Evolutionary conservation across 1,140 invertebrate genomes (phyloP), one percentile per base, ranked within the genome.

Genomic region (Sarcophaga bullata): DNA sequence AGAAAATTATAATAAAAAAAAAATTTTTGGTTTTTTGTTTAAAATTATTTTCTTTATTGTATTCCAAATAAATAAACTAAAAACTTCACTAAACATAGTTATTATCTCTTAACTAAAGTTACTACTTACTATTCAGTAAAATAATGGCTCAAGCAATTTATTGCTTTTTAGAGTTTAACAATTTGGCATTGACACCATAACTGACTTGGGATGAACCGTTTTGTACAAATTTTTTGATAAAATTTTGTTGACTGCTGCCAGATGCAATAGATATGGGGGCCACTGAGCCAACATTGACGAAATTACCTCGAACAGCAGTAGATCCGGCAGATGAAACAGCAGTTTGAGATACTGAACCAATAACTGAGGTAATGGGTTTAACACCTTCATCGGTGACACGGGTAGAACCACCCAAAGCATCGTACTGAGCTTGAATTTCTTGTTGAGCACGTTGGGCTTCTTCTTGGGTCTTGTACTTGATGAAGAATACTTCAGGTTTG

Each of bases 361-460:
- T 85, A 82, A 87, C 87, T 15, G 85, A 89, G 17, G 85, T 85
- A 48, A 89, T 84, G 13, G 88, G 88, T 8, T 88, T 87, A 8
- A 89, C 83, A 25, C 88, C 88, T 81, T 89, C 88, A 62, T 89
- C 88, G 25, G 88, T 88, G 11, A 89, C 87, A 81, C 87, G 88
- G 0, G 87, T 89, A 47, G 88, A 86, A 6, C 88, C 88, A 6
- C 88, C 88, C 52, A 89, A 80, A 52, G 88, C 86, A 82, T 89
- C 88, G 75, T 89, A 89, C 62, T 89, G 88, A 11, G 88, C 88
- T 84, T 90, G 89, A 37, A 90, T 90, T 82, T 90, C 85, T 72
- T 89, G 87, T 81, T 89, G 88, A n/a, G 89, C 89, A 58, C 87
- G 86, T 50, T 85, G 85, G 80, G 89, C 90, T 83, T 92, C 91